These are phyloP conservation scores for Pelagia noctiluca DNA, from an alignment of 30 jellyfish, hydroid and myxozoan species.

Conservation along the genomic window DNA sequence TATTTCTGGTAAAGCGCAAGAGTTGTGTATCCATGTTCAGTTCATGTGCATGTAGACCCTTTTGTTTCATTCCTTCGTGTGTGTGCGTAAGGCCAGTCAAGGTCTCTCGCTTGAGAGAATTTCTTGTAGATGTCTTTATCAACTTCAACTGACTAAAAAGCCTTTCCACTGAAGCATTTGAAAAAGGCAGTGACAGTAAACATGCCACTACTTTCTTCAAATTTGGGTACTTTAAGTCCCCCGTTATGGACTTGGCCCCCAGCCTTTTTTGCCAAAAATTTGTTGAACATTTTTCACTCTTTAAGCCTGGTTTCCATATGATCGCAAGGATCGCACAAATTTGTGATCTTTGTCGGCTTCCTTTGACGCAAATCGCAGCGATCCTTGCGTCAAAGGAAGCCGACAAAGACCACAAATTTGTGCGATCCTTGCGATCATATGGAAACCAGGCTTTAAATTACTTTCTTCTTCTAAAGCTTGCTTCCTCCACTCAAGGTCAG, in stretches of 20 bases:
- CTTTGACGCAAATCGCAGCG: too few species aligned
- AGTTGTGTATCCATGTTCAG: conserved; percentile 5
- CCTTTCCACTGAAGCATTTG: conserved; percentile 36
- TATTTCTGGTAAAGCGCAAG: conserved; percentile 14
- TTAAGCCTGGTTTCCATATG: too few species aligned
- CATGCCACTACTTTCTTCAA: conserved; percentile 24
- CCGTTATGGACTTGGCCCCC: conserved; percentile 13
- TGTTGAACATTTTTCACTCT: neutral
- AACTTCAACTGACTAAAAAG: conserved; percentile 8
- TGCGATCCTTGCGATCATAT: too few species aligned
- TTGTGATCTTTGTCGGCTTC: too few species aligned
- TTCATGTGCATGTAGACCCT: conserved; percentile 40
- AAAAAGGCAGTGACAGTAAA: conserved; percentile 25
- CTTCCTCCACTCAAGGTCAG: conserved; percentile 44
- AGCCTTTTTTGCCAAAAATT: conserved; percentile 35
- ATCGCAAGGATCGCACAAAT: too few species aligned
- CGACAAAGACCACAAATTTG: too few species aligned
- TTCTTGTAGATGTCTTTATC: conserved; percentile 33
- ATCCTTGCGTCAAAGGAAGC: too few species aligned
- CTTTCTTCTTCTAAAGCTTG: conserved; percentile 31
- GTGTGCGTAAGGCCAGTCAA: conserved; percentile 47
- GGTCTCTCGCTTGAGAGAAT: conserved; percentile 34
- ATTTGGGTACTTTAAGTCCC: conserved; percentile 21
- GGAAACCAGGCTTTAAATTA: too few species aligned
- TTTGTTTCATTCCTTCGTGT: conserved; percentile 51